Base-by-base conservation (phyloP, 1,140 invertebrate genomes). In the Agraylea sexmaculata region DNA sequence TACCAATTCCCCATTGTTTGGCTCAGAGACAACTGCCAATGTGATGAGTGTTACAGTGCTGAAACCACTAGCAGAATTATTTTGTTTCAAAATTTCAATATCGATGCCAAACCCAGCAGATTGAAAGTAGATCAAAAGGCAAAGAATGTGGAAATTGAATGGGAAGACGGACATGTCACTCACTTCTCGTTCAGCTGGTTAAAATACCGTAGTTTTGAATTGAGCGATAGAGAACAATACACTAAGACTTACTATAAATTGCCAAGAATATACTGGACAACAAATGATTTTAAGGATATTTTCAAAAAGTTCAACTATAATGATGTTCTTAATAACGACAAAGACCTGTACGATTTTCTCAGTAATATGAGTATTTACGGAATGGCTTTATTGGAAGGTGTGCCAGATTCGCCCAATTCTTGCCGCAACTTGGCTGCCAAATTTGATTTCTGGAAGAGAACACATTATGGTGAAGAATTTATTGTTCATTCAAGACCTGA, bases 381-480 rank as follows among this genome's bases (percentile, higher is more conserved):
- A 0, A 68, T 80, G 4, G 68, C 70, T 0, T 50, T 79, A 15
- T 58, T 81, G 4, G 54, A 68, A 46, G 65, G 69, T 19, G 69
- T 71, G 0, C 73, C 74, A 0, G 32, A 58, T 18, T 56, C 66
- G 12, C 53, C 65, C 40, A 64, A 61, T 0, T 70, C 75, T 16
- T 53, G 75, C 4, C 62, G 71, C 12, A 58, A 54, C 27, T 51
- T 83, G 23, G 66, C 73, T 0, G 56, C 73, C 4, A 67, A 68
- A 45, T 66, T 82, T 35, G 77, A 69, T 4, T 83, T 82, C 51
- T 68, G 75, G 3, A 69, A 70, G 32, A 63, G 62, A 47, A 82
- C 78, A 4, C 78, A 79, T 53, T 83, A 83, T 50, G 78, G 78
- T 2, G 66, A 78, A 43, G 74, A 78, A 48, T 83, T 78, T 50